These are phyloP conservation scores for rat (Rattus norvegicus) DNA, from an alignment of 2,113 vertebrate species.

Conservation along the genomic window GRCr8 NC_086028.1:97232501-97233000, in stretches of 20 bases:
- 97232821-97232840: not conserved
- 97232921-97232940: not conserved
- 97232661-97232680: conserved; percentile 48
- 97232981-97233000: not conserved
- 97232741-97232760: not conserved
- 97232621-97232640: conserved; percentile 28
- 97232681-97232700: conserved; percentile 4
- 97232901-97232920: not conserved
- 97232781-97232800: not conserved
- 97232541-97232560: conserved; percentile 43
- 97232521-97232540: conserved; percentile 30
- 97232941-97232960: not conserved
- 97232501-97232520: not conserved
- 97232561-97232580: conserved; percentile 62
- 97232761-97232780: not conserved
- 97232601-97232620: conserved; percentile 43
- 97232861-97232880: not conserved
- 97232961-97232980: not conserved
- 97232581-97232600: not conserved
- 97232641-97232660: conserved; percentile 64
- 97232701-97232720: not conserved
- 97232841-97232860: not conserved
- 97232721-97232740: conserved; percentile 46
- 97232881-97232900: not conserved
- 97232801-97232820: not conserved